These are phyloP conservation scores for Enteromius unitaeniatus DNA, from an alignment of 2,797 vertebrate genomes.

Conservation along the genomic window DNA sequence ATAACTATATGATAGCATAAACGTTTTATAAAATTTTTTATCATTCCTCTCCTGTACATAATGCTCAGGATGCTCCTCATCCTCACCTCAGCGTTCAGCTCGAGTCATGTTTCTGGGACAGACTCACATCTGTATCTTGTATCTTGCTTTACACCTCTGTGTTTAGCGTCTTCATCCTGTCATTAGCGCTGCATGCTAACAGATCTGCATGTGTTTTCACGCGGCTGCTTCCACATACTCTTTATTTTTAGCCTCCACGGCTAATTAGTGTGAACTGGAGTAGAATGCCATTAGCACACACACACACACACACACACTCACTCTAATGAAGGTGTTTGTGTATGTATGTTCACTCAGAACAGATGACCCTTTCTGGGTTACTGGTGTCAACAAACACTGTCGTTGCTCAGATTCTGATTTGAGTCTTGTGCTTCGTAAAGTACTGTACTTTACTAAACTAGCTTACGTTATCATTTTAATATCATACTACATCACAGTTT, in stretches of 20 bases:
- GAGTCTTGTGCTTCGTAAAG: neutral
- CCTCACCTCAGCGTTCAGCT: neutral
- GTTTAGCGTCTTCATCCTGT: constrained; percentile 57
- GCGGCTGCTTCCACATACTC: constrained; percentile 69
- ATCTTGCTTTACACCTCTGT: neutral
- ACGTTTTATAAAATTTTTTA: neutral
- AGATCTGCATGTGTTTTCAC: constrained; percentile 81
- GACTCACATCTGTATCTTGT: neutral
- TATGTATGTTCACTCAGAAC: constrained; percentile 78
- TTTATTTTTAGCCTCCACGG: constrained; percentile 79
- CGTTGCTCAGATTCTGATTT: neutral
- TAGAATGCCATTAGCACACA: constrained; percentile 79
- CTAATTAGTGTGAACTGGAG: constrained; percentile 82
- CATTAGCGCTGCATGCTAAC: constrained; percentile 80
- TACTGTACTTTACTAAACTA: neutral
- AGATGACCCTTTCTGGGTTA: neutral
- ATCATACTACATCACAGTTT: neutral
- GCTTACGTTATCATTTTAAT: neutral
- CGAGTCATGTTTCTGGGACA: neutral
- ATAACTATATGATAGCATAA: no score
- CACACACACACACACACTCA: neutral
- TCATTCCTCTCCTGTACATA: neutral
- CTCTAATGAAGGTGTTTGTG: constrained; percentile 18
- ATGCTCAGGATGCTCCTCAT: neutral
- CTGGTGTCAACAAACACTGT: neutral